phyloP scores from a whole-genome alignment of 1,140 invertebrate genomes.

The Dreissena polymorpha region DNA sequence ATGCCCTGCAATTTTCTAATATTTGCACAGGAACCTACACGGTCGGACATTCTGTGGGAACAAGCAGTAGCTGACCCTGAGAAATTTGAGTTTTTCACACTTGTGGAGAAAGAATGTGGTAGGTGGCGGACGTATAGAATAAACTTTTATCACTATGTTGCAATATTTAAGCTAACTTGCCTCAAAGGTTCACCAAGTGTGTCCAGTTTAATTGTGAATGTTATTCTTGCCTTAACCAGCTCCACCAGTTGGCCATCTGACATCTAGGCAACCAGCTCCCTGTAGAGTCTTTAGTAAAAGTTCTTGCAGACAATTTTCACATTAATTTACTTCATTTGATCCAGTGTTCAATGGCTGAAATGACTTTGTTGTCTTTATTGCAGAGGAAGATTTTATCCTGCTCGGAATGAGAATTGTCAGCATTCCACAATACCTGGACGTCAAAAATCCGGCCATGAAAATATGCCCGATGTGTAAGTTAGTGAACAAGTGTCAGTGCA shows the following conservation, averaged over 20 bases:
- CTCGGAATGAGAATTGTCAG: slow-evolving; percentile 22
- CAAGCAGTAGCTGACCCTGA: slow-evolving; percentile 55
- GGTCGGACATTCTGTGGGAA: slow-evolving; percentile 48
- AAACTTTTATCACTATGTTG: background rate
- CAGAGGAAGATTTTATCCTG: slow-evolving; percentile 24
- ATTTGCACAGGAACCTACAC: too few relatives aligned
- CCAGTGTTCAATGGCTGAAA: too few relatives aligned
- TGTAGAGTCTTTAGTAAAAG: background rate
- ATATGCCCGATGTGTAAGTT: slow-evolving; percentile 22
- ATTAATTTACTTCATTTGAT: background rate
- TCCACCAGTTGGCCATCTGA: background rate
- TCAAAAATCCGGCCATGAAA: slow-evolving; percentile 14
- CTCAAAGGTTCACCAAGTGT: slow-evolving; percentile 4
- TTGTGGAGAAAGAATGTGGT: slow-evolving; percentile 47
- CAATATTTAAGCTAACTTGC: background rate
- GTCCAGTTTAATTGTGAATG: background rate
- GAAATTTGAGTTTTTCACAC: slow-evolving; percentile 54
- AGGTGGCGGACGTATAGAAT: background rate
- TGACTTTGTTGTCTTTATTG: background rate
- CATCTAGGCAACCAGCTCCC: background rate
- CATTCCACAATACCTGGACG: slow-evolving; percentile 14
- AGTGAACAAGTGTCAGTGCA: too few relatives aligned
- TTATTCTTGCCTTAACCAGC: background rate
- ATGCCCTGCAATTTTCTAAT: too few relatives aligned
- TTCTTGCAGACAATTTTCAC: background rate